A percentile compares a stretch with the other conserved stretches of the same genome.
Evolutionary conservation across 2,888 invertebrate species (phyloP).

Genomic region (Acrocyrtus sp.): DNA sequence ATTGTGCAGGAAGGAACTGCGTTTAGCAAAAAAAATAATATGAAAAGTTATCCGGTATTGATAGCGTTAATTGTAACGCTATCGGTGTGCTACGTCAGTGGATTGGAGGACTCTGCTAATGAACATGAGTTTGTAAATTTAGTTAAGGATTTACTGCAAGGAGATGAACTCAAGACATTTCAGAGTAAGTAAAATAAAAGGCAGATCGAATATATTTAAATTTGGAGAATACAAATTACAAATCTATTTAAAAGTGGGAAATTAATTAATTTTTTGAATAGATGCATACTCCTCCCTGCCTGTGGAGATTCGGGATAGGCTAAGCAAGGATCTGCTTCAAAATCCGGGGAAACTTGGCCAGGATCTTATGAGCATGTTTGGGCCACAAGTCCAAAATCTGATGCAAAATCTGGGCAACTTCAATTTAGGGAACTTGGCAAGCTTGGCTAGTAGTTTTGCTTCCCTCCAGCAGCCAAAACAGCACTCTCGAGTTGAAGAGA

Average conservation of each 20-base stretch:
- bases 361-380: slow-evolving; percentile 55
- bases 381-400: slow-evolving; percentile 59
- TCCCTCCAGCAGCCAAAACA: not conserved
- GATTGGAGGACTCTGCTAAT: slow-evolving; percentile 13
- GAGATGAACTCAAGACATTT: slow-evolving; percentile 61
- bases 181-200: slow-evolving; percentile 61
- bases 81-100: not conserved
- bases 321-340: slow-evolving; percentile 56
- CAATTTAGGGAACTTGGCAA: slow-evolving; percentile 11
- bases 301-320: slow-evolving; percentile 58
- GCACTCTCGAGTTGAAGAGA: not conserved
- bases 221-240: not conserved
- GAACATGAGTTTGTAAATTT: slow-evolving; percentile 58
- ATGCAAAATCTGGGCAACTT: slow-evolving; percentile 34
- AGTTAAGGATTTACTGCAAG: slow-evolving; percentile 60
- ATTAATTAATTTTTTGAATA: slow-evolving; percentile 28
- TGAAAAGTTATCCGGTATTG: slow-evolving; percentile 14
- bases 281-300: slow-evolving; percentile 61
- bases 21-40: not conserved
- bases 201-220: not conserved
- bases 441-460: not conserved
- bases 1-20: not conserved
- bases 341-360: slow-evolving; percentile 59
- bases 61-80: slow-evolving; percentile 1
- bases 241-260: not conserved